phyloP scores from a whole-genome alignment of 2,113 vertebrate species.

The Hemichromis elongatus region DNA sequence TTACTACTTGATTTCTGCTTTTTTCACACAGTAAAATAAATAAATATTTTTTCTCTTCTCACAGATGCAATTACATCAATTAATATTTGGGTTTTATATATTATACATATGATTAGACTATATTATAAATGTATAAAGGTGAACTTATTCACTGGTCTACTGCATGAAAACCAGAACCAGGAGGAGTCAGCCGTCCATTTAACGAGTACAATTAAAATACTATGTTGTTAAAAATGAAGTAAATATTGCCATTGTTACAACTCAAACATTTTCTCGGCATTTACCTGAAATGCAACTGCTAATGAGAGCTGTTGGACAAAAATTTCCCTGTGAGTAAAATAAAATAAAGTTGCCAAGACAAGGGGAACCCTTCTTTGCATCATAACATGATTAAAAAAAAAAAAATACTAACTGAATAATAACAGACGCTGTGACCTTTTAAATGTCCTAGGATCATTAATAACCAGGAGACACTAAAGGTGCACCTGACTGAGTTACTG shows the following conservation, averaged over 20 bases:
- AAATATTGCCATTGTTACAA: background rate
- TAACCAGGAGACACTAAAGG: background rate
- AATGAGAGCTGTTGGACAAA: background rate
- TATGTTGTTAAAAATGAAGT: background rate
- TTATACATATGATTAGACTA: background rate
- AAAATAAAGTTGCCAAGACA: background rate
- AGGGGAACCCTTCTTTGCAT: background rate
- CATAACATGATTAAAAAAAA: background rate
- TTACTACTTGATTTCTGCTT: background rate
- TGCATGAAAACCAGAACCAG: background rate
- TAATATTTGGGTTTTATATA: background rate
- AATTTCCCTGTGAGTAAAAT: background rate
- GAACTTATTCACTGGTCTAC: background rate
- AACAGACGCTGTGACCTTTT: background rate
- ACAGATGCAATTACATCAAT: background rate
- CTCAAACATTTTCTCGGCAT: background rate
- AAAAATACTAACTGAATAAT: background rate
- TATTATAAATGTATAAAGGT: background rate
- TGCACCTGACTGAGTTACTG: background rate
- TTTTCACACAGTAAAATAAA: background rate
- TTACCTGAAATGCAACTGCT: background rate
- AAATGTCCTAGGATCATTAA: background rate
- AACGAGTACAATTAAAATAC: background rate
- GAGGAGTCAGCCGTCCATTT: background rate
- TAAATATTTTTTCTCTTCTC: background rate